phyloP scores from a whole-genome alignment of 2,113 vertebrate genomes.

The Pseudonaja textilis region DNA sequence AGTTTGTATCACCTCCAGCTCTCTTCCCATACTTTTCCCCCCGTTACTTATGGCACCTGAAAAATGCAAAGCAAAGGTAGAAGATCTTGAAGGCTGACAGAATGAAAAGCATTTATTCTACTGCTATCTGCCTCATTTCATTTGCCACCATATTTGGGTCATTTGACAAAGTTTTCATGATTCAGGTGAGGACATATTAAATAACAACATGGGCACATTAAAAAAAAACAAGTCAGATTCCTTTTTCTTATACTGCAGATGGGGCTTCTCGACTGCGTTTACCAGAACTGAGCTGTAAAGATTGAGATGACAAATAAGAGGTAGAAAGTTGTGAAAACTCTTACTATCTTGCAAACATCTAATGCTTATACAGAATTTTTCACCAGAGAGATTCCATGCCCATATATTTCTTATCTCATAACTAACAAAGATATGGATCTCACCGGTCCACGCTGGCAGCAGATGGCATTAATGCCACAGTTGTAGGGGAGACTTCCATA shows the following conservation, averaged over 20 bases:
- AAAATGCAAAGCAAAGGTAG: too few species aligned
- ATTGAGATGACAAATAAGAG: background rate
- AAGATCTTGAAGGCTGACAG: too few species aligned
- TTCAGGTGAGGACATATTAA: background rate
- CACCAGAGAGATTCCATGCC: background rate
- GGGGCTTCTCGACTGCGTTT: background rate
- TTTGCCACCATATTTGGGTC: background rate
- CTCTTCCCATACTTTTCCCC: too few species aligned
- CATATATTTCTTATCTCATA: background rate
- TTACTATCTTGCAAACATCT: background rate
- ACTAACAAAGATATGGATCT: background rate
- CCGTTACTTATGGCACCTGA: too few species aligned
- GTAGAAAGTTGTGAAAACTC: background rate
- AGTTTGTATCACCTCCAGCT: too few species aligned
- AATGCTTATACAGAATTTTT: background rate
- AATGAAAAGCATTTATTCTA: background rate
- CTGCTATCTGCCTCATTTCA: background rate
- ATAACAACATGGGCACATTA: background rate
- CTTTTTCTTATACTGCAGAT: background rate
- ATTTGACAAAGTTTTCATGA: background rate
- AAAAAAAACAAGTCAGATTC: background rate
- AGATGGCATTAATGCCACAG: constrained; percentile 1
- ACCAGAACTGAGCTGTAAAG: background rate
- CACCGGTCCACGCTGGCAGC: background rate
- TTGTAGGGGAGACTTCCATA: background rate